A percentile compares a stretch with the other conserved stretches of the same genome.
Conservation (phyloP, 2,888 invertebrate species). For the Erebia palarica region DNA sequence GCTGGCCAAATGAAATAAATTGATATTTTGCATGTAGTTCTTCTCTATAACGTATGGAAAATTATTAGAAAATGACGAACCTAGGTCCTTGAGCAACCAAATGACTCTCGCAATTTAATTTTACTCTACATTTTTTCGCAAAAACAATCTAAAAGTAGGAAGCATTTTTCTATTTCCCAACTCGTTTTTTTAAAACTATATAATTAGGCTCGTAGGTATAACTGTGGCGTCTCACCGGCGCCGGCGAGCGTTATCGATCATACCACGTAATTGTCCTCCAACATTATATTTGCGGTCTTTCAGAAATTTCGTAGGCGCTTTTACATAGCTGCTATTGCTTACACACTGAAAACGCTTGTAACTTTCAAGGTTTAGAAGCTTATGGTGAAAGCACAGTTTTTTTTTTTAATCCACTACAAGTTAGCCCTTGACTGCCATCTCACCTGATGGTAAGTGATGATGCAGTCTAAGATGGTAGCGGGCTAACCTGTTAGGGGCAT, state of each 20-base stretch:
- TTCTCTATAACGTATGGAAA: no score
- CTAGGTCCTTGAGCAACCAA: not conserved
- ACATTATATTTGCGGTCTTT: constrained; percentile 31
- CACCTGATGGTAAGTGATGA: no score
- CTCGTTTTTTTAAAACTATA: constrained; percentile 3
- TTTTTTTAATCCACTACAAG: no score
- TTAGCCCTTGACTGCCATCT: no score
- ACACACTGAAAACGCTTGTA: not conserved
- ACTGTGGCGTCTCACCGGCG: constrained; percentile 53
- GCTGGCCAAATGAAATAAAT: no score
- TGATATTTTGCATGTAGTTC: no score
- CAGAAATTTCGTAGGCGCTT: constrained; percentile 16
- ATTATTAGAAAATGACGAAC: not conserved
- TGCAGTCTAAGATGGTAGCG: no score
- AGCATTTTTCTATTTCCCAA: constrained; percentile 2
- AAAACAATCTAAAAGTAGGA: not conserved
- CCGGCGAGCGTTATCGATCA: constrained; percentile 63
- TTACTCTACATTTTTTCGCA: not conserved
- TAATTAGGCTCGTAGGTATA: constrained; percentile 15
- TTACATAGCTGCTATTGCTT: not conserved
- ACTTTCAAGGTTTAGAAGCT: no score
- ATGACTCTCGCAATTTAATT: not conserved
- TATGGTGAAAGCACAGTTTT: no score
- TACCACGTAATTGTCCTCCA: constrained; percentile 55
- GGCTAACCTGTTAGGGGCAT: no score